Conservation (phyloP, 2,113 vertebrate genomes). For the Dromaius novaehollandiae region DNA sequence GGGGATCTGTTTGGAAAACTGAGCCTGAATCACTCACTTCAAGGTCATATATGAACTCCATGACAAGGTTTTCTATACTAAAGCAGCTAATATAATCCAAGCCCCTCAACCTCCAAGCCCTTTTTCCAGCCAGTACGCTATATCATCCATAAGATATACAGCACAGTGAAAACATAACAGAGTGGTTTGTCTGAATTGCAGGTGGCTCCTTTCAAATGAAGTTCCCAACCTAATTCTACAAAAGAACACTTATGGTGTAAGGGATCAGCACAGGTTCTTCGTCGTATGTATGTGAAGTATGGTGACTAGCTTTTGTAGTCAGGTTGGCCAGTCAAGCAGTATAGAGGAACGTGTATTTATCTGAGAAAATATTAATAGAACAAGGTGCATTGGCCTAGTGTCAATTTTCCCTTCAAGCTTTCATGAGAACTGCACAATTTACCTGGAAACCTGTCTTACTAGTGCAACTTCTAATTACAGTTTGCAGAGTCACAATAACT, state of each 20-base stretch:
- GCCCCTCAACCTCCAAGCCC: not conserved
- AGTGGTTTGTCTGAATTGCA: not conserved
- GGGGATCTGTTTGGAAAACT: rapidly evolving
- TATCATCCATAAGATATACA: not conserved
- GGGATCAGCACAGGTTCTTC: rapidly evolving
- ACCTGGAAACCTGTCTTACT: not conserved
- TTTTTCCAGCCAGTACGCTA: not conserved
- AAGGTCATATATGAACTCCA: not conserved
- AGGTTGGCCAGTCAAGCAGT: not conserved
- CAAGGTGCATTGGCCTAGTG: not conserved
- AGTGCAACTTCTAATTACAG: not conserved
- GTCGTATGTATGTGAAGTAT: not conserved
- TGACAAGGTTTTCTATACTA: not conserved
- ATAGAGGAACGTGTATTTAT: not conserved
- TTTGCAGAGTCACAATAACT: not conserved
- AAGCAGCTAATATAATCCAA: not conserved
- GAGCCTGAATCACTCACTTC: not conserved
- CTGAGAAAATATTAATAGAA: not conserved
- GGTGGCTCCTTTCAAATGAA: not conserved
- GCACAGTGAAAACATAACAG: not conserved
- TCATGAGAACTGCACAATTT: not conserved
- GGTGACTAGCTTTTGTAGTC: not conserved
- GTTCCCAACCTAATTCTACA: not conserved
- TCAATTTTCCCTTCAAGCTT: not conserved
- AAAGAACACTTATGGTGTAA: not conserved